A percentile compares a stretch with the other conserved stretches of the same genome.
These are phyloP conservation scores for Episyrphus balteatus DNA, from an alignment of 1,140 invertebrate genomes.

Conservation along the genomic window DNA sequence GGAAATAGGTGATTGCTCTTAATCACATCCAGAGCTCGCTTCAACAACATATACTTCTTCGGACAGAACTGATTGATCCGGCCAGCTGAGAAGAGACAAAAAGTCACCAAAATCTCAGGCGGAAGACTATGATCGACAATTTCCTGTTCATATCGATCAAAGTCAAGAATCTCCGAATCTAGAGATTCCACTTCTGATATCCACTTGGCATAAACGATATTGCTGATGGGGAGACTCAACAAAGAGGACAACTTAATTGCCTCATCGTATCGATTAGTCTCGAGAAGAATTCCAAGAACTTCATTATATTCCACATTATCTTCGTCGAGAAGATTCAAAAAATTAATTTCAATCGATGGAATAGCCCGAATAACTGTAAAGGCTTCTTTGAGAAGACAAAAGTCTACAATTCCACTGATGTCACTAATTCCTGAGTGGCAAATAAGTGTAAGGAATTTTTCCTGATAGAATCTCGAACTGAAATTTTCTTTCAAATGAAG, in stretches of 20 bases:
- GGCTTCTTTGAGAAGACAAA: conserved; percentile 23
- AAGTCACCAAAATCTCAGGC: conserved; percentile 27
- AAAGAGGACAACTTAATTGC: conserved; percentile 26
- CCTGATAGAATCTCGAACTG: conserved; percentile 20
- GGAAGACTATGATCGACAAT: conserved; percentile 21
- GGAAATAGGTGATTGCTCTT: conserved; percentile 30
- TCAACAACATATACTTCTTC: conserved; percentile 21
- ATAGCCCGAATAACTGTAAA: conserved; percentile 20
- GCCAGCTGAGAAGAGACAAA: conserved; percentile 20
- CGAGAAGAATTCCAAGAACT: conserved; percentile 17
- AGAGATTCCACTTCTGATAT: conserved; percentile 9
- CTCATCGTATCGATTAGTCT: conserved; percentile 22
- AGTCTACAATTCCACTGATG: conserved; percentile 22
- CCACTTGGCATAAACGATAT: conserved; percentile 33
- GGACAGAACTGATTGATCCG: not conserved
- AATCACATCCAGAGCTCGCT: conserved; percentile 24
- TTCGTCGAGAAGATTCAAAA: conserved; percentile 14
- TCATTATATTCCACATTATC: conserved; percentile 20
- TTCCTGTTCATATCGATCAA: conserved; percentile 23
- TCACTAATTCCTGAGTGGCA: conserved; percentile 30
- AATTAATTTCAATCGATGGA: conserved; percentile 4
- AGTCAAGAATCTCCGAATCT: conserved; percentile 6
- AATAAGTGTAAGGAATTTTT: conserved; percentile 24
- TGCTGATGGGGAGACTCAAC: conserved; percentile 23
- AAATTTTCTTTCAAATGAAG: conserved; percentile 25